phyloP scores from a whole-genome alignment of 2,888 invertebrate species.

The Mechanitis mazaeus region DNA sequence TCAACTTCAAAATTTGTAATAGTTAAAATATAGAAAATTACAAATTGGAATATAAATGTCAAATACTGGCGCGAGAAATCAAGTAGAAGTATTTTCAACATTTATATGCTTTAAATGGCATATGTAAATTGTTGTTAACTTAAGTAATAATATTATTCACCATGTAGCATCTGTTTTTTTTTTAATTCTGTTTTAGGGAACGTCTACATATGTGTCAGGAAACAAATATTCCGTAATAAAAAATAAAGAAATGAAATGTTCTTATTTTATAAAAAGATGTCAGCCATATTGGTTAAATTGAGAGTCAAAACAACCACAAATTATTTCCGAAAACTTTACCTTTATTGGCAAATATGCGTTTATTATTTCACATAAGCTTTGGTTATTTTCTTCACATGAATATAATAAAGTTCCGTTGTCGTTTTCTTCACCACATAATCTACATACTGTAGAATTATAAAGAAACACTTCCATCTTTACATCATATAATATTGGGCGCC shows the following conservation, averaged over 20 bases:
- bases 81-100: conserved; percentile 1
- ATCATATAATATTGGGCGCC: conserved; percentile 42
- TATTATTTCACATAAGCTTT: conserved; percentile 79
- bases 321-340: conserved; percentile 68
- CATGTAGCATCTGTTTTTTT: not conserved
- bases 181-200: not conserved
- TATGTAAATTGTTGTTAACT: not conserved
- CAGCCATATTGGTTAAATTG: conserved; percentile 57
- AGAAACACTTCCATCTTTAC: conserved; percentile 72
- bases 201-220: not conserved
- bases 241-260: conserved; percentile 49
- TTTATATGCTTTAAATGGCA: not conserved
- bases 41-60: conserved; percentile 24
- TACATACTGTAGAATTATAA: conserved; percentile 83
- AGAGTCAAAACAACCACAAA: conserved; percentile 71
- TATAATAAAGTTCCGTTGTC: conserved; percentile 81
- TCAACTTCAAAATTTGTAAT: no score
- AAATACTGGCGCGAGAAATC: conserved; percentile 39
- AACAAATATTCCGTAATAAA: conserved; percentile 7
- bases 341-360: conserved; percentile 85
- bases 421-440: conserved; percentile 86
- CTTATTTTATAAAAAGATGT: conserved; percentile 31
- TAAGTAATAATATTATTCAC: not conserved
- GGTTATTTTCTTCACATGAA: conserved; percentile 73
- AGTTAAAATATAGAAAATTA: no score